A percentile compares a stretch with the other conserved stretches of the same genome.
phyloP scores from a whole-genome alignment of 1,140 invertebrate species.

The Dufourea novaeangliae region DNA sequence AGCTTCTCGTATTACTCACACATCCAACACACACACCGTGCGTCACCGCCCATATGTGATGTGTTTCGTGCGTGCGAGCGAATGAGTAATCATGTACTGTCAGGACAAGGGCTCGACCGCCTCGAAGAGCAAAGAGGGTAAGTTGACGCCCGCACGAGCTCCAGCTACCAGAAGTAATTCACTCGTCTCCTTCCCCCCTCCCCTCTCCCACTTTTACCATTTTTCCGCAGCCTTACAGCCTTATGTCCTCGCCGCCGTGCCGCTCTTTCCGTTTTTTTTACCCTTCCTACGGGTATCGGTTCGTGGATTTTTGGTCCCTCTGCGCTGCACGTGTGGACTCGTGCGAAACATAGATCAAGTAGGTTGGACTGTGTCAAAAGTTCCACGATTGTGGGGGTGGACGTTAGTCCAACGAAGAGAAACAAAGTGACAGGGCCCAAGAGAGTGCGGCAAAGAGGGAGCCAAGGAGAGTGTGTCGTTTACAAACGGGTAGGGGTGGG shows the following conservation, averaged over 20 bases:
- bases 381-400: constrained; percentile 30
- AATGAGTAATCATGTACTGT: constrained; percentile 78
- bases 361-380: constrained; percentile 34
- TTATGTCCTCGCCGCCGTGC: background rate
- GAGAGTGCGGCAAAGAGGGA: constrained; percentile 31
- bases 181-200: background rate
- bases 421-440: constrained; percentile 25
- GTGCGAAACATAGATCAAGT: constrained; percentile 6
- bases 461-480: constrained; percentile 51
- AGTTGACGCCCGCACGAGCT: constrained; percentile 57
- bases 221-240: constrained; percentile 34
- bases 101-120: constrained; percentile 74
- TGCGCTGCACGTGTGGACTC: constrained; percentile 35
- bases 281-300: constrained; percentile 4
- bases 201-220: constrained; percentile 5
- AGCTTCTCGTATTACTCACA: constrained; percentile 38
- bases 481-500: constrained; percentile 41
- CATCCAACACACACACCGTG: constrained; percentile 65
- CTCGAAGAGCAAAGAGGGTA: constrained; percentile 74
- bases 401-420: constrained; percentile 30
- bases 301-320: constrained; percentile 13
- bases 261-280: constrained; percentile 27
- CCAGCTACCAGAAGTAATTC: constrained; percentile 22
- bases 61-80: constrained; percentile 65
- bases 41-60: constrained; percentile 78